These are phyloP conservation scores for Poeciliopsis retropinna DNA, from an alignment of 2,113 vertebrate genomes.

Conservation along the genomic window DNA sequence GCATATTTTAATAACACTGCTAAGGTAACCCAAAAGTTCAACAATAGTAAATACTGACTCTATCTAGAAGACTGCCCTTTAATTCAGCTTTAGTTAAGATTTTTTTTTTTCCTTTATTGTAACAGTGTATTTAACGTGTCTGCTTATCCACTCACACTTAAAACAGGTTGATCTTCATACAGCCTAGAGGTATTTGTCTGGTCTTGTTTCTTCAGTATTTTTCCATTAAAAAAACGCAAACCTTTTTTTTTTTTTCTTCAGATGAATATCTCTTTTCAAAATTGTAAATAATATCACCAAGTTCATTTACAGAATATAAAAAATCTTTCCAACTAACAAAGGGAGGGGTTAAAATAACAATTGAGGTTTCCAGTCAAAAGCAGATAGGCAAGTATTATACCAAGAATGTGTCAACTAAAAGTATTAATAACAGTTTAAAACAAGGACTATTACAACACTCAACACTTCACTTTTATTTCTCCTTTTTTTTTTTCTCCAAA, in stretches of 20 bases:
- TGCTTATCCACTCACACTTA: slow-evolving; percentile 65
- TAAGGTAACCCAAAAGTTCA: slow-evolving; percentile 74
- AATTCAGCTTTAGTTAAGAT: slow-evolving; percentile 38
- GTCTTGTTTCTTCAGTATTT: slow-evolving; percentile 44
- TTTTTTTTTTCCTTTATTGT: slow-evolving; percentile 29
- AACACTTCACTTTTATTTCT: slow-evolving; percentile 74
- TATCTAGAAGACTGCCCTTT: slow-evolving; percentile 67
- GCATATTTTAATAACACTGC: slow-evolving; percentile 75
- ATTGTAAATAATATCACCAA: slow-evolving; percentile 67
- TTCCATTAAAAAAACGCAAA: slow-evolving; percentile 48
- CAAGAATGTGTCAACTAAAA: slow-evolving; percentile 71
- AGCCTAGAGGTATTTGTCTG: slow-evolving; percentile 70
- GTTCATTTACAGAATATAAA: slow-evolving; percentile 72
- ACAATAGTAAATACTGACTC: slow-evolving; percentile 76
- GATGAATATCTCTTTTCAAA: slow-evolving; percentile 55
- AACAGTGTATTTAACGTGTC: slow-evolving; percentile 51
- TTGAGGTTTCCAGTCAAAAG: slow-evolving; percentile 71
- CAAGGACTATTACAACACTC: slow-evolving; percentile 78
- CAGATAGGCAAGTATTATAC: slow-evolving; percentile 73
- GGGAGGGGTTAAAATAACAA: slow-evolving; percentile 38
- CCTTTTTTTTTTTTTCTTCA: slow-evolving; percentile 46
- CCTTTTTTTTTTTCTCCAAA: slow-evolving; percentile 19
- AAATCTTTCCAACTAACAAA: slow-evolving; percentile 62
- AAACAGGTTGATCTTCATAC: slow-evolving; percentile 61
- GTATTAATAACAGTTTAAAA: slow-evolving; percentile 74